phyloP scores from a whole-genome alignment of 2,113 vertebrate genomes.

The Myxocyprinus asiaticus region DNA sequence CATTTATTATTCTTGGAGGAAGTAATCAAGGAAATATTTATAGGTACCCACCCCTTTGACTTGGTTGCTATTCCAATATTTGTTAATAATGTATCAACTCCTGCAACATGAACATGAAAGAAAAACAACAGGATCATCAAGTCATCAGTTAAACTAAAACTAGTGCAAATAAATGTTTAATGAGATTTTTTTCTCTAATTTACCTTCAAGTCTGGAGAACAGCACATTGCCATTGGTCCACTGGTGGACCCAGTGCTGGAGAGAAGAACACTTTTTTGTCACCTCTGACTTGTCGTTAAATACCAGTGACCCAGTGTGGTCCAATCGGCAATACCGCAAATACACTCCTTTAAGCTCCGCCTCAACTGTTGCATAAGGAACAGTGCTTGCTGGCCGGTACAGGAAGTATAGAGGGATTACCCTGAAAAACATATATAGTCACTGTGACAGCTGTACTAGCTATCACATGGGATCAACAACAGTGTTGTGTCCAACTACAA shows the following conservation, averaged over 20 bases:
- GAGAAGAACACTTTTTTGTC: slow-evolving; percentile 85
- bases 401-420: slow-evolving; percentile 88
- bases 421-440: slow-evolving; percentile 67
- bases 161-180: not conserved
- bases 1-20: not conserved
- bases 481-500: no score
- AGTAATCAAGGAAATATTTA: not conserved
- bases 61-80: slow-evolving; percentile 87
- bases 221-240: slow-evolving; percentile 94
- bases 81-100: slow-evolving; percentile 88
- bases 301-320: slow-evolving; percentile 65
- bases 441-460: not conserved
- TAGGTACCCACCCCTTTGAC: slow-evolving; percentile 84
- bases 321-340: slow-evolving; percentile 76
- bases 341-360: slow-evolving; percentile 80
- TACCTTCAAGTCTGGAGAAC: slow-evolving; percentile 89
- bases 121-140: slow-evolving; percentile 7
- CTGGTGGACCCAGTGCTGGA: slow-evolving; percentile 95
- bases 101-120: slow-evolving; percentile 65
- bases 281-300: slow-evolving; percentile 73
- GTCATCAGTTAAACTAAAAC: not conserved
- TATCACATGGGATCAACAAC: not conserved
- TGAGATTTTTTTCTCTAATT: not conserved
- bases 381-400: slow-evolving; percentile 90
- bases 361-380: slow-evolving; percentile 91